Percentiles rank a stretch among this genome's conserved stretches.
These are phyloP conservation scores for Dreissena polymorpha DNA, from an alignment of 1,140 invertebrate genomes.

Conservation along the genomic window DNA sequence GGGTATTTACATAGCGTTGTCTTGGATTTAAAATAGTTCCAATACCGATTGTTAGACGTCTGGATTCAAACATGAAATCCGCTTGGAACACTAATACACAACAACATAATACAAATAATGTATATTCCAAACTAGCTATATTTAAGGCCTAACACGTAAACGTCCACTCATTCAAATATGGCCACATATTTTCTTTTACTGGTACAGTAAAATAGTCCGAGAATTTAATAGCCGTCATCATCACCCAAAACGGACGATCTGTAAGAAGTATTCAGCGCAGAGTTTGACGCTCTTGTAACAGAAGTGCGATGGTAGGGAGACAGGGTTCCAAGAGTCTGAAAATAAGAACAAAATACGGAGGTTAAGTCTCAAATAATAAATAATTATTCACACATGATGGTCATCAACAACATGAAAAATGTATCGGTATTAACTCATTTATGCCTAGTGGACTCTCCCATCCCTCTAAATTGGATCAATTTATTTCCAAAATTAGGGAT, in stretches of 20 bases:
- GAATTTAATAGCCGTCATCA: conserved; percentile 50
- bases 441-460: no score
- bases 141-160: conserved; percentile 9
- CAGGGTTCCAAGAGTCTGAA: conserved; percentile 49
- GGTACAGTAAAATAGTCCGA: conserved; percentile 20
- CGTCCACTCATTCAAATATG: conserved; percentile 18
- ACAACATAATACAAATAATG: conserved; percentile 13
- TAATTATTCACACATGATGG: not conserved
- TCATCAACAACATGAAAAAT: conserved; percentile 17
- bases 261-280: conserved; percentile 61
- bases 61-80: conserved; percentile 6
- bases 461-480: no score
- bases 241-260: conserved; percentile 66
- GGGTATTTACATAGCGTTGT: no score
- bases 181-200: not conserved
- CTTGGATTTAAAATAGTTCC: no score
- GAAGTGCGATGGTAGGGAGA: conserved; percentile 48
- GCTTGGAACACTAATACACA: not conserved
- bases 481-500: no score
- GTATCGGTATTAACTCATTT: not conserved
- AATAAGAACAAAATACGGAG: not conserved
- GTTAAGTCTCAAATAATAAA: not conserved
- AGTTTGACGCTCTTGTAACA: conserved; percentile 54
- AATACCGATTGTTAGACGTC: no score
- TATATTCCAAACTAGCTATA: not conserved